Base-by-base conservation (phyloP, 53 echinoderm and acorn worm genomes). In the Holothuria scabra region DNA sequence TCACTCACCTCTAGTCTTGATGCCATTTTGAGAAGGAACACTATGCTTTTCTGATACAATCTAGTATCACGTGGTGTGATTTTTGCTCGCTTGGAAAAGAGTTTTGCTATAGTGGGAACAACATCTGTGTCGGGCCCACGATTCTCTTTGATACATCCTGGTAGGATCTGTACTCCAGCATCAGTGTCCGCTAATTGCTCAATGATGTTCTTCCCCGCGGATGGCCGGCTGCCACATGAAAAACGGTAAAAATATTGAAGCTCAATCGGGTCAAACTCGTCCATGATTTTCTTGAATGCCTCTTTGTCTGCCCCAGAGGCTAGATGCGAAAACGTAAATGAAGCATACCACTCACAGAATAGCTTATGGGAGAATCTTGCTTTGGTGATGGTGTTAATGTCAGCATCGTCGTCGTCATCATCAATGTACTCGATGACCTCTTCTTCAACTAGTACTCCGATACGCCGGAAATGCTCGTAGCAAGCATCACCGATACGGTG, bases 401-500 rank as follows among this genome's bases (percentile, higher is more conserved):
- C 67, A 67, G 67, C 67, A 67, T 67, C 67, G 67, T 67, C 67
- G 67, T 60, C 60, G 25, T 67, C 21, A 31, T 29, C 67, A 31
- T 67, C 67, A 67, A 67, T 67, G 67, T 67, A 28, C 67, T 67
- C 67, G 24, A 67, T 67, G 67, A 67, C 67, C 67, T 67, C 67
- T 1, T 67, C 67, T 16, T 67, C 67, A 67, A 67, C 67, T 67
- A 67, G 26, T 67, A 67, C 67, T 10, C 67, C 67, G 9, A 67
- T 67, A 30, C 67, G 67, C 67, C 67, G 67, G 67, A 67, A 67
- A 67, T 67, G 67, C 67, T 67, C 67, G 67, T 67, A 67, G 67
- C 67, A 67, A 16, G 67, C 67, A 26, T 67, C 67, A 67, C 67
- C 67, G 9, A 67, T 67, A 26, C 67, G 67, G 67, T 30, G 67